Base-by-base conservation (phyloP, 2,888 invertebrate species). In the Folsomia manolachei region DNA sequence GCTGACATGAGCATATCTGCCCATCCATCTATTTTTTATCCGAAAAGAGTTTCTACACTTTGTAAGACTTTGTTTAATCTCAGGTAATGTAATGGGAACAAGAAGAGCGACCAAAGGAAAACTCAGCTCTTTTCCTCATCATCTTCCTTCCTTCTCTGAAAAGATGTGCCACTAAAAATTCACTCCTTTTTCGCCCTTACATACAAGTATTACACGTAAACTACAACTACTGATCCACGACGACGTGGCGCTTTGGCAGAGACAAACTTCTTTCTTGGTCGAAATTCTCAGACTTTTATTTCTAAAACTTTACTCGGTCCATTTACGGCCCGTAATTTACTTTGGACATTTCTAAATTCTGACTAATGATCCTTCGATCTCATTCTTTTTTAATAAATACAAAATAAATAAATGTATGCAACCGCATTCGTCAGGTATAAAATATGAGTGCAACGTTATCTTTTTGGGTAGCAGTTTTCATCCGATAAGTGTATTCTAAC, bases 241-340 rank as follows among this genome's bases (percentile, higher is more conserved):
- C 25, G 27, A 56, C 56, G 68, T 60, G 62, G 62, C 71, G 27
- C 61, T 56, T 71, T 71, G 71, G 65, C 71, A 71, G 71, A 71
- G 71, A 71, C 71, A 71, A 71, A 71, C 65, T 66, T 71, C 56
- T 27, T 27, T 63, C 26, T 67, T 14, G 39, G 14, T 14, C 14
- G 4, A 39, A 39, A 39, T 39, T 39, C 39, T 39, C 39, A 39
- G 39, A 39, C 39, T 14, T 39, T 14, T n/a, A n/a, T n/a, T 39
- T 39, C 39, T 39, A 39, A 39, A 39, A 39, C 4, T 39, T 14
- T 14, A 39, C 39, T 39, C 39, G 14, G 39, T 39, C 39, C 39
- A 39, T 39, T 39, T 39, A 39, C 39, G 39, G 39, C 39, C 39
- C 4, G 14, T 39, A 39, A 39, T 39, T 39, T 39, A 4, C 14